Evolutionary conservation across 2,888 invertebrate species (phyloP).

Genomic region (Eledona agricola): DNA sequence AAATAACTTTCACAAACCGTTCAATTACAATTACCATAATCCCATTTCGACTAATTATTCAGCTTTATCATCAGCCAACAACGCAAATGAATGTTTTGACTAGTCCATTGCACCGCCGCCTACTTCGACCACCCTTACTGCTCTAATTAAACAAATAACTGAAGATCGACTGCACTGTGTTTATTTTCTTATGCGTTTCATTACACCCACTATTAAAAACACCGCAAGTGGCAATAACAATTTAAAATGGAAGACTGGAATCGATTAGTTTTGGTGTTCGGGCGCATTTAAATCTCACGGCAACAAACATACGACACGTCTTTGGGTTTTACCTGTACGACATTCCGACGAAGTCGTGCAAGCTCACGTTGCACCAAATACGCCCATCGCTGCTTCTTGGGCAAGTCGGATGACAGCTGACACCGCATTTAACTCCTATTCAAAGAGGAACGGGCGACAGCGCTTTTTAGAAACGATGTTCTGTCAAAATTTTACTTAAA

Average conservation of each 20-base stretch:
- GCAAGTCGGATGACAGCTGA: slow-evolving; percentile 41
- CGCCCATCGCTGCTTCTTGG: slow-evolving; percentile 42
- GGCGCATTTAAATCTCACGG: slow-evolving; percentile 13
- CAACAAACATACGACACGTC: slow-evolving; percentile 13
- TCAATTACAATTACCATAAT: too few relatives aligned
- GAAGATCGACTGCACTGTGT: neutral
- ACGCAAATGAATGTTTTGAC: too few relatives aligned
- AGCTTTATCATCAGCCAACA: too few relatives aligned
- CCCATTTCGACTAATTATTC: too few relatives aligned
- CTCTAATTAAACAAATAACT: neutral
- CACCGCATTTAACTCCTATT: slow-evolving; percentile 38
- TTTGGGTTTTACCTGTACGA: slow-evolving; percentile 35
- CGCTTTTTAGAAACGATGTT: slow-evolving; percentile 26
- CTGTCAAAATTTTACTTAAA: too few relatives aligned
- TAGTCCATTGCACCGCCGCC: too few relatives aligned
- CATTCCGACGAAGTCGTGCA: slow-evolving; percentile 23
- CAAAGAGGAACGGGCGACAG: slow-evolving; percentile 34
- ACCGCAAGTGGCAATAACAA: slow-evolving; percentile 26
- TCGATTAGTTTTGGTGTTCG: slow-evolving; percentile 36
- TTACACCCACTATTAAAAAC: slow-evolving; percentile 16
- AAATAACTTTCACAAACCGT: too few relatives aligned
- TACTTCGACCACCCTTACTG: too few relatives aligned
- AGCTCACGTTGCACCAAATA: slow-evolving; percentile 39
- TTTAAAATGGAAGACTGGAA: slow-evolving; percentile 40
- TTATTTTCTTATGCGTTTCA: slow-evolving; percentile 1